These are phyloP conservation scores for Phrynocephalus versicolor DNA, from an alignment of 2,113 vertebrate genomes.

Conservation along the genomic window DNA sequence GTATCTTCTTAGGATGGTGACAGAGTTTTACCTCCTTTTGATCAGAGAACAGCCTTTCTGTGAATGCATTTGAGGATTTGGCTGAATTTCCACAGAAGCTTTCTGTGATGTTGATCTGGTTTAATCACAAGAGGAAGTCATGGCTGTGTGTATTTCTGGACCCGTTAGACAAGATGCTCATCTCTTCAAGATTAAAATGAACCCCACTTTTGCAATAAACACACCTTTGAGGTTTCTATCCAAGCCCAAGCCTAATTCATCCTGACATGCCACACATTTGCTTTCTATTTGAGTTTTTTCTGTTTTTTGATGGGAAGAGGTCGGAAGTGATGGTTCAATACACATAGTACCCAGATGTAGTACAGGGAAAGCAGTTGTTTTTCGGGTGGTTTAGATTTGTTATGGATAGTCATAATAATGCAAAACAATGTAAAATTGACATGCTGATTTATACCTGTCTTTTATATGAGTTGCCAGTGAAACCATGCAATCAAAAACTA, in stretches of 20 bases:
- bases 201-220: background rate
- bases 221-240: background rate
- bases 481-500: background rate
- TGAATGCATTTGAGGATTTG: background rate
- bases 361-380: background rate
- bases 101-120: fast-evolving
- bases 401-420: background rate
- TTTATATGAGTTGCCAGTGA: background rate
- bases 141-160: fast-evolving
- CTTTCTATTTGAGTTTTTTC: background rate
- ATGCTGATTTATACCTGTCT: background rate
- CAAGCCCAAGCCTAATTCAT: background rate
- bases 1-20: fast-evolving
- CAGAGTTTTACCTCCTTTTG: fast-evolving
- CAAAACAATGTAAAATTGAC: background rate
- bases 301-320: background rate
- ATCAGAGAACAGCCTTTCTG: background rate
- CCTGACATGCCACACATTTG: background rate
- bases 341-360: background rate
- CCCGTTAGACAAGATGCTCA: fast-evolving
- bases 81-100: background rate
- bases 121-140: background rate
- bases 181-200: fast-evolving
- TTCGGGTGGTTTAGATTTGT: background rate
- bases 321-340: background rate